Percentiles rank a stretch among this genome's conserved stretches.
Conservation (phyloP, 2,888 invertebrate genomes). For the Drosophila longiperda region DNA sequence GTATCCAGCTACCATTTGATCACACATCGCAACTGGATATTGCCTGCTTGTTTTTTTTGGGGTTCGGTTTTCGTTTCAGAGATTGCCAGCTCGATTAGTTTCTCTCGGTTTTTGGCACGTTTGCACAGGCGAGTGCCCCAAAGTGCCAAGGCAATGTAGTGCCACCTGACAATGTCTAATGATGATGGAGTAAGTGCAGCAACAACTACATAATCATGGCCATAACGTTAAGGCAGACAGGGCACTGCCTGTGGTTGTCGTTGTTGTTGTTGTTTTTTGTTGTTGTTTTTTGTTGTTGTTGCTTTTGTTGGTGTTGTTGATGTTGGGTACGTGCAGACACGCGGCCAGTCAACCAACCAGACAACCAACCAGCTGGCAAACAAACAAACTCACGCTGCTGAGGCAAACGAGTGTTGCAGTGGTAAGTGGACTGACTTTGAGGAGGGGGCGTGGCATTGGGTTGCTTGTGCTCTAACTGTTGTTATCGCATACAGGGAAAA, state of each 20-base stretch:
- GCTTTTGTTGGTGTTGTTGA: conserved; percentile 37
- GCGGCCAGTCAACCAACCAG: conserved; percentile 52
- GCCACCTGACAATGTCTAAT: conserved; percentile 70
- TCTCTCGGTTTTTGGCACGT: conserved; percentile 60
- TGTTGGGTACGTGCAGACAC: conserved; percentile 63
- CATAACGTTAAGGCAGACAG: conserved; percentile 47
- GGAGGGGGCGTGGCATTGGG: conserved; percentile 36
- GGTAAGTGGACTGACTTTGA: conserved; percentile 34
- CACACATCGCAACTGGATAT: conserved; percentile 16
- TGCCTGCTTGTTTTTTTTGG: conserved; percentile 44
- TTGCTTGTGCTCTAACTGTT: conserved; percentile 35
- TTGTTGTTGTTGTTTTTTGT: conserved; percentile 11
- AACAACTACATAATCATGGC: conserved; percentile 59
- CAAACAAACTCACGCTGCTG: conserved; percentile 66
- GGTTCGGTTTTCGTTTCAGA: conserved; percentile 26
- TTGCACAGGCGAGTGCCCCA: conserved; percentile 38
- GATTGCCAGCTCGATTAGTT: conserved; percentile 36
- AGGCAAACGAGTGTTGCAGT: conserved; percentile 63
- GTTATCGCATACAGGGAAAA: conserved; percentile 56
- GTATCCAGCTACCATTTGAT: conserved; percentile 32
- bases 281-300: conserved; percentile 22
- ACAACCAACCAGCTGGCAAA: conserved; percentile 56
- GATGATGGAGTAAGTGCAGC: conserved; percentile 73
- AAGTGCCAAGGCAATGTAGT: conserved; percentile 63
- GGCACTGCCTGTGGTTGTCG: conserved; percentile 17